Evolutionary conservation across 2,113 vertebrate genomes (phyloP).

Genomic region (Oncorhynchus keta): DNA sequence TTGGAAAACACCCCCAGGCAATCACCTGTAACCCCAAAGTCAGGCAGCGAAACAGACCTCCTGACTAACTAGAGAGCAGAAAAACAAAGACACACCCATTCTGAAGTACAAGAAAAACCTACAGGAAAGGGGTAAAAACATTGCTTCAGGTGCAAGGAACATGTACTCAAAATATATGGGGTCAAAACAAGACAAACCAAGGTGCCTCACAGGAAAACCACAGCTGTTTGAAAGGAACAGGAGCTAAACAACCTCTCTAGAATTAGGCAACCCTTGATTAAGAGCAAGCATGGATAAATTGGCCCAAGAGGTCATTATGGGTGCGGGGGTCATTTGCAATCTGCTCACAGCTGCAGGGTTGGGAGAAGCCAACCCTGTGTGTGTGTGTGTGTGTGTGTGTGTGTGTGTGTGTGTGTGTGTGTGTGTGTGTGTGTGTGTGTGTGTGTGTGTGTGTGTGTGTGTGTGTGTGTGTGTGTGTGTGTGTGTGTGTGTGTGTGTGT

Average conservation of each 20-base stretch:
- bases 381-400: too few species aligned
- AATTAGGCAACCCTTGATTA: conserved; percentile 37
- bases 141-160: too few species aligned
- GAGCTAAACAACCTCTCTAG: conserved; percentile 29
- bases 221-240: conserved; percentile 12
- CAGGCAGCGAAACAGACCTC: not conserved
- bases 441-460: too few species aligned
- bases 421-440: too few species aligned
- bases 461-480: too few species aligned
- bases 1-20: conserved; percentile 42
- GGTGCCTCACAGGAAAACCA: not conserved
- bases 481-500: too few species aligned
- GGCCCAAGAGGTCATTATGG: conserved; percentile 39
- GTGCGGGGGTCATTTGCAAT: not conserved
- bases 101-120: too few species aligned
- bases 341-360: conserved; percentile 26
- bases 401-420: too few species aligned
- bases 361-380: not conserved
- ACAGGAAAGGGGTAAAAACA: too few species aligned
- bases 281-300: conserved; percentile 13
- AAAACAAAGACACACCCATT: not conserved
- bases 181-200: not conserved
- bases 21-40: conserved; percentile 28
- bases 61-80: not conserved
- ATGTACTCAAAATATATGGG: too few species aligned